Base-by-base conservation (phyloP, 92 coral and sea anemone species). In the Muricea muricata region DNA sequence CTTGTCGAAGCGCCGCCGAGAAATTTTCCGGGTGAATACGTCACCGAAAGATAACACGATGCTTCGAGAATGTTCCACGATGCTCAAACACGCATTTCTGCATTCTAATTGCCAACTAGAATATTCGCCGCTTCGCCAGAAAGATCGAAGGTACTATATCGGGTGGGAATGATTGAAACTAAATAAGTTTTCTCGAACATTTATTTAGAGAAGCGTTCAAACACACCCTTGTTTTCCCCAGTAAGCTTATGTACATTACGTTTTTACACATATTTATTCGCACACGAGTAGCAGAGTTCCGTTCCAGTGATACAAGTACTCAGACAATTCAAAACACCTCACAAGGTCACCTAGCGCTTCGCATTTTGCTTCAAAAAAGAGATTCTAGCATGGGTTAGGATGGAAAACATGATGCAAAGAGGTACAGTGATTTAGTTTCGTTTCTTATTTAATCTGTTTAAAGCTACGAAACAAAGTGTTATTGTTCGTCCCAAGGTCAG, bases 71-170 rank as follows among this genome's bases (percentile, higher is more conserved):
- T 46, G 12, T 73, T 73, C 79, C 33, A 28, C 8, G 0, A 1
- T 1, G 33, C n/a, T 24, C 58, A n/a, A 23, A 29, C 18, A 24
- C 79, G 79, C n/a, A 73, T 48, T 73, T 73, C 79, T 61, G 79
- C 33, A 4, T 42, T 21, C 57, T 11, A 63, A 63, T 32, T 28
- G 37, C 37, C 17, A 63, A 30, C 70, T 6, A 48, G 57, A 73
- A 73, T 21, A 73, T 39, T 73, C 79, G 56, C 57, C 79, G 79
- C 7, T 18, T 20, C 52, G 28, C 37, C 58, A 23, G 52, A 45
- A 28, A 12, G 79, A 20, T 28, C 52, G 56, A 12, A 18, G 54
- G 33, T 24, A 11, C 21, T 30, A 11, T 68, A 68, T 20, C 35
- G 35, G 29, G 75, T 68, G 75, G 11, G 75, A 32, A 29, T 14